phyloP scores from a whole-genome alignment of 2,797 vertebrate species.

The Lophius americanus region DNA sequence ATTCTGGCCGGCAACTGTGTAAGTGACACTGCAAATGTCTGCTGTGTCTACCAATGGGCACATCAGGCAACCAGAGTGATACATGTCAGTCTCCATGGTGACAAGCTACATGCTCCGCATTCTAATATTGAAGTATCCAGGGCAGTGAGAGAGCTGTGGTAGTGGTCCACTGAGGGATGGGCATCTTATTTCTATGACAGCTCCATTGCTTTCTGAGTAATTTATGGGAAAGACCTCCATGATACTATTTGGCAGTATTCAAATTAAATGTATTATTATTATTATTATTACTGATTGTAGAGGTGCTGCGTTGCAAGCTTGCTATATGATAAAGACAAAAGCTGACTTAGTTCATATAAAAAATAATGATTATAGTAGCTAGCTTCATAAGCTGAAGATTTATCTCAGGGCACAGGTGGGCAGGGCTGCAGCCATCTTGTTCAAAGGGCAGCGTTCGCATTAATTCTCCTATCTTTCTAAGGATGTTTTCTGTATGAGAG shows the following conservation, averaged over 20 bases:
- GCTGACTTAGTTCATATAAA: background rate
- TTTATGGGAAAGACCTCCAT: background rate
- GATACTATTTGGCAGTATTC: background rate
- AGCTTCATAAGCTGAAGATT: conserved; percentile 22
- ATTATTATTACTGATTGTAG: too few species aligned
- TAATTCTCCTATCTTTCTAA: conserved; percentile 36
- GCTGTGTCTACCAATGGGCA: conserved; percentile 37
- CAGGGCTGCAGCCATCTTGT: conserved; percentile 28
- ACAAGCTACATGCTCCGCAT: conserved; percentile 54
- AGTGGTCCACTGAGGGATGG: conserved; percentile 5
- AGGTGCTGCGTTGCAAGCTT: background rate
- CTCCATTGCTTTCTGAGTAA: background rate
- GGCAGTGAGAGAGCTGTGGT: conserved; percentile 4
- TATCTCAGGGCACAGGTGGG: conserved; percentile 24
- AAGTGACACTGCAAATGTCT: conserved; percentile 15
- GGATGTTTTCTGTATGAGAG: conserved; percentile 31
- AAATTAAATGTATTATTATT: too few species aligned
- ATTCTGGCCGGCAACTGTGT: conserved; percentile 44
- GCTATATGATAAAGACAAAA: background rate
- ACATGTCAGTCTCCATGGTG: conserved; percentile 70
- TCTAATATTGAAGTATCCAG: conserved; percentile 34
- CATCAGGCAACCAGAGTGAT: conserved; percentile 36
- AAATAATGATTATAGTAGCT: conserved; percentile 10
- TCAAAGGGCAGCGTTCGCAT: conserved; percentile 46
- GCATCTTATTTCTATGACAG: conserved; percentile 1